A percentile compares a stretch with the other conserved stretches of the same genome.
Evolutionary conservation across 2,113 vertebrate genomes (phyloP).

Genomic region (western clawed frog (Xenopus tropicalis)): UCB_Xtro_10.0 CM004444.2:113072001-113072500

Average conservation of each 20-base stretch:
- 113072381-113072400: slow-evolving; percentile 51
- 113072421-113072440: slow-evolving; percentile 73
- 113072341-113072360: slow-evolving; percentile 75
- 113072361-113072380: slow-evolving; percentile 87
- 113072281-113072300: slow-evolving; percentile 74
- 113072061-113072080: too few relatives aligned
- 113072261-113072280: slow-evolving; percentile 85
- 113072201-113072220: slow-evolving; percentile 96
- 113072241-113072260: slow-evolving; percentile 95
- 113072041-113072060: too few relatives aligned
- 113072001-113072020: too few relatives aligned
- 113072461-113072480: slow-evolving; percentile 47
- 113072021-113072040: too few relatives aligned
- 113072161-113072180: too few relatives aligned
- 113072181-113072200: slow-evolving; percentile 69
- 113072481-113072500: slow-evolving; percentile 12
- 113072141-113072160: too few relatives aligned
- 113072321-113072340: slow-evolving; percentile 87
- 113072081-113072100: too few relatives aligned
- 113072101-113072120: too few relatives aligned
- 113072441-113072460: slow-evolving; percentile 74
- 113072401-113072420: slow-evolving; percentile 51
- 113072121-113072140: too few relatives aligned
- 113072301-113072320: slow-evolving; percentile 67
- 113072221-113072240: slow-evolving; percentile 97